A percentile compares a stretch with the other conserved stretches of the same genome.
Conservation (phyloP, 2,888 invertebrate species). For the Tachina grossa region DNA sequence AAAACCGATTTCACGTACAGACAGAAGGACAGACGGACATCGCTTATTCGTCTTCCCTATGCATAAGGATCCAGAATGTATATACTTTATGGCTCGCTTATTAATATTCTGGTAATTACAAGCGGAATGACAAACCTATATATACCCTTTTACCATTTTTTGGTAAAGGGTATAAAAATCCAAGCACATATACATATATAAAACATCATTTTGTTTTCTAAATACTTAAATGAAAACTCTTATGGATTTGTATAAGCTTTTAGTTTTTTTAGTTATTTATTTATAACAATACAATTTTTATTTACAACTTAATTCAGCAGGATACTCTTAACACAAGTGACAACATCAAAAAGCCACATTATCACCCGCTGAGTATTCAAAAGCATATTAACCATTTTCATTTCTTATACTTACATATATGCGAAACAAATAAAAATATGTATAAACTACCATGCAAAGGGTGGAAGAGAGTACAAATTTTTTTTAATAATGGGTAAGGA, state of each 20-base stretch:
- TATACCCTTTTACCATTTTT: no score
- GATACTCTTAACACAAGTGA: slow-evolving; percentile 65
- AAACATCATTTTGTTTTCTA: slow-evolving; percentile 8
- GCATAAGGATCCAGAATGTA: no score
- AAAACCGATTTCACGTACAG: no score
- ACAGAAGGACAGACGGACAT: no score
- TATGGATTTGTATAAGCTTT: neutral
- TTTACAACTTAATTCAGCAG: slow-evolving; percentile 60
- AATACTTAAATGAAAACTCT: neutral
- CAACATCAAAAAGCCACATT: slow-evolving; percentile 70
- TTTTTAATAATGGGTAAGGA: slow-evolving; percentile 37
- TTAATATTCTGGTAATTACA: no score
- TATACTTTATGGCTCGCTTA: no score
- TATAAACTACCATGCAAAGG: slow-evolving; percentile 7
- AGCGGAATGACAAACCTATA: no score
- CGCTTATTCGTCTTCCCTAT: no score
- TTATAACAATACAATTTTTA: slow-evolving; percentile 7
- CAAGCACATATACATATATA: slow-evolving; percentile 4
- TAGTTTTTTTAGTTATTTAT: neutral
- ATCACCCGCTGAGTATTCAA: slow-evolving; percentile 68
- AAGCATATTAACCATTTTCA: slow-evolving; percentile 52
- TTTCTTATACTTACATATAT: slow-evolving; percentile 17
- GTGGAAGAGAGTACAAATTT: slow-evolving; percentile 26
- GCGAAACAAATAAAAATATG: slow-evolving; percentile 20
- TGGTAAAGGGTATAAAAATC: no score